Evolutionary conservation across 2,797 vertebrate species (phyloP), one percentile per base, ranked within the genome.

Genomic region (Phrynocephalus guinanensis): DNA sequence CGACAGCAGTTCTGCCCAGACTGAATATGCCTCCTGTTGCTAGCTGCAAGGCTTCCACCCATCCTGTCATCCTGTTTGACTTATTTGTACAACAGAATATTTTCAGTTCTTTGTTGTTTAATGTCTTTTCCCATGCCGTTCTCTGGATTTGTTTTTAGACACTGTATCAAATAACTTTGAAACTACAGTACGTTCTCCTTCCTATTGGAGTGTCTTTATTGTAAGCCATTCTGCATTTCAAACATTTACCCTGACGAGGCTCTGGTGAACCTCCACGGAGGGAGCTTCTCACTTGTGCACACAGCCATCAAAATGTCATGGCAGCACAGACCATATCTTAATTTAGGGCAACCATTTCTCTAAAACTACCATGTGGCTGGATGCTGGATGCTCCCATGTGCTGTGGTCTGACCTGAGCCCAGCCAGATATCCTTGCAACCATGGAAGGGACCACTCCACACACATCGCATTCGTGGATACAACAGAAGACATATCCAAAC

Each of bases 21-120:
- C 15, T 10, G 60, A 63, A 26, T 33, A 82, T 52, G 44, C 73
- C 13, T 82, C 70, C 71, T 76, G 28, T 16, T 76, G 33, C 11
- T 82, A 81, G 9, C 44, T 67, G 81, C 86, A 75, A 85, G 86
- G 22, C 63, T 91, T 78, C 63, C 38, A 76, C n/a, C 44, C 38
- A 38, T 48, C 63, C 28, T 26, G 44, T 44, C n/a, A n/a, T n/a
- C 38, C 38, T 44, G 38, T 44, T 82, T 50, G 9, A 67, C 70
- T 50, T 66, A n/a, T 67, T 48, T 81, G 22, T 71, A 71, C 9
- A 75, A 70, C 84, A 30, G 70, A 28, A 24, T 75, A 33, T 81
- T 81, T 73, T 63, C 60, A n/a, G 15, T 6, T 66, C 78, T 80
- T 86, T 10, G 22, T 50, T 56, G 48, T 72, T 60, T n/a, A 72